Conservation (phyloP, 2,888 invertebrate species). For the Bruchidius siliquastri region DNA sequence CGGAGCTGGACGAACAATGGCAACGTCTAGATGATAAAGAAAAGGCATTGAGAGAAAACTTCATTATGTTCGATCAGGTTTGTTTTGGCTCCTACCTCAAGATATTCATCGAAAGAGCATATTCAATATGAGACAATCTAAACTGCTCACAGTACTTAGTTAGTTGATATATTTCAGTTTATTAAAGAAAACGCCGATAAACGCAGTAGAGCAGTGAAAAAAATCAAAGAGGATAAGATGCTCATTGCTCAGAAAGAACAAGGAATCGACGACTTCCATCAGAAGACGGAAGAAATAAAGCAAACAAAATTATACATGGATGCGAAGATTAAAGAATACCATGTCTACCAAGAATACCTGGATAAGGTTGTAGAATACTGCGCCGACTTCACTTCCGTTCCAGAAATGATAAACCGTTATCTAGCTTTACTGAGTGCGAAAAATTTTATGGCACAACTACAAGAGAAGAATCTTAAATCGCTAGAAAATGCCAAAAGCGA, state of each 20-base stretch:
- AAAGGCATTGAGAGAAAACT: constrained; percentile 17
- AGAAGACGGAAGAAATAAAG: constrained; percentile 13
- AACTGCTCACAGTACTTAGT: neutral
- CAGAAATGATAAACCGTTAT: constrained; percentile 61
- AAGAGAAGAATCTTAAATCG: constrained; percentile 49
- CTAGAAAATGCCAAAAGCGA: constrained; percentile 56
- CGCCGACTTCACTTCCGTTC: constrained; percentile 55
- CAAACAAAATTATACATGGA: constrained; percentile 44
- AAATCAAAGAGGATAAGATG: constrained; percentile 54
- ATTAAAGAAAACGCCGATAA: constrained; percentile 63
- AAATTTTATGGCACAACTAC: constrained; percentile 54
- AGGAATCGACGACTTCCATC: constrained; percentile 36
- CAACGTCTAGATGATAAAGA: constrained; percentile 22
- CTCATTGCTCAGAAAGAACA: constrained; percentile 50
- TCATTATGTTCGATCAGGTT: constrained; percentile 23
- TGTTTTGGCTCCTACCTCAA: neutral
- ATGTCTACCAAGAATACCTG: constrained; percentile 58
- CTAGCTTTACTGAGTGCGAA: constrained; percentile 60
- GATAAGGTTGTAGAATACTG: constrained; percentile 54
- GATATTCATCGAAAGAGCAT: neutral
- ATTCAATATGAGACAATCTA: neutral
- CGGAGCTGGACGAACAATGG: constrained; percentile 21
- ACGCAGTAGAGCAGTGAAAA: constrained; percentile 56
- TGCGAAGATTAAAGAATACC: constrained; percentile 54
- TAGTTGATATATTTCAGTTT: constrained; percentile 49